Percentiles rank a stretch among this genome's conserved stretches.
Evolutionary conservation across 2,888 invertebrate genomes (phyloP).

Genomic region (Dioctria rufipes): DNA sequence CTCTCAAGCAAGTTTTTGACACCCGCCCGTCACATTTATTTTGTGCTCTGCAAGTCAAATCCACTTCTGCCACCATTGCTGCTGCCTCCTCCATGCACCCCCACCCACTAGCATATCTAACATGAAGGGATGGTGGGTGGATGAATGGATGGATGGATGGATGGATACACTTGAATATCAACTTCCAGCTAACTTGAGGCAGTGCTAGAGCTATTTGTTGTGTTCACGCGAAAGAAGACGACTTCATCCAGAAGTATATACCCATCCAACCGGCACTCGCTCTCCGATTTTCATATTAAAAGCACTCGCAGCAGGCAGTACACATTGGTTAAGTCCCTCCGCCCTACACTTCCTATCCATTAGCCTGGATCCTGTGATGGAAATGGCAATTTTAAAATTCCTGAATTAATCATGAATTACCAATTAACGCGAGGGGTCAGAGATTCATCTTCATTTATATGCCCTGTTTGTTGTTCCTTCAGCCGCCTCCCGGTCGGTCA

Average conservation of each 20-base stretch:
- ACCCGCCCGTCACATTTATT: constrained; percentile 54
- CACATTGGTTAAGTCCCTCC: constrained; percentile 4
- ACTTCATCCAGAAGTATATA: not conserved
- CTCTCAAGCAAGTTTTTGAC: constrained; percentile 60
- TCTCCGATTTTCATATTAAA: constrained; percentile 25
- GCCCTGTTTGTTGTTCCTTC: constrained; percentile 55
- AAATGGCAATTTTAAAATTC: constrained; percentile 61
- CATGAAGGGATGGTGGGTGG: no score
- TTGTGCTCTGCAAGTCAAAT: constrained; percentile 46
- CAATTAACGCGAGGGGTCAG: constrained; percentile 61
- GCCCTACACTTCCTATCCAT: constrained; percentile 48
- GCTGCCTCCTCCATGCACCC: not conserved
- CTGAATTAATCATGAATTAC: constrained; percentile 62
- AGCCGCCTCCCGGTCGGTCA: not conserved
- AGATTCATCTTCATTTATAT: constrained; percentile 60
- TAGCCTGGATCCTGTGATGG: constrained; percentile 50
- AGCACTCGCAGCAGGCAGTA: constrained; percentile 8
- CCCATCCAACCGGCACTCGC: constrained; percentile 17
- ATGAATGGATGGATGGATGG: not conserved
- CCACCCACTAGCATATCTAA: no score
- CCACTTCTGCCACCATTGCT: not conserved
- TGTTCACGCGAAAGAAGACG: not conserved
- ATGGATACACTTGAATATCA: constrained; percentile 34
- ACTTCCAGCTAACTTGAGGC: constrained; percentile 36
- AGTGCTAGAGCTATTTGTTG: constrained; percentile 17